A percentile compares a stretch with the other conserved stretches of the same genome.
phyloP scores from a whole-genome alignment of 2,888 invertebrate genomes.

The Machimus rusticus region DNA sequence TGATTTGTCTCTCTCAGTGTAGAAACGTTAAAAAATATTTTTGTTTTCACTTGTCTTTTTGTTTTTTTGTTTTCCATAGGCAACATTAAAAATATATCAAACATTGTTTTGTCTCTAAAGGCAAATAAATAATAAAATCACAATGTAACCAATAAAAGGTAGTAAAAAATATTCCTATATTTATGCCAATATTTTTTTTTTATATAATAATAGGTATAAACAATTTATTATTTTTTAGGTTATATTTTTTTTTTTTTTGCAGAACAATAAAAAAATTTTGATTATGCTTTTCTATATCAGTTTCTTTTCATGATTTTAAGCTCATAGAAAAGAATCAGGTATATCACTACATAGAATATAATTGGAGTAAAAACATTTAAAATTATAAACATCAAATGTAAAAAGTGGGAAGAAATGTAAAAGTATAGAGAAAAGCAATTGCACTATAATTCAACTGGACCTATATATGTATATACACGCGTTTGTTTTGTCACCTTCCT shows the following conservation, averaged over 20 bases:
- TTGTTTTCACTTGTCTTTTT: background rate
- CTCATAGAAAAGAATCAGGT: constrained; percentile 21
- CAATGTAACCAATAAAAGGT: constrained; percentile 34
- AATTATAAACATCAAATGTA: constrained; percentile 38
- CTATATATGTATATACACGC: constrained; percentile 52
- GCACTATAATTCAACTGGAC: constrained; percentile 47
- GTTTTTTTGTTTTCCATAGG: background rate
- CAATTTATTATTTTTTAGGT: background rate
- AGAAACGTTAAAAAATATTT: constrained; percentile 2
- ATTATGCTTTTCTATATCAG: constrained; percentile 29
- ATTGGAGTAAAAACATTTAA: constrained; percentile 30
- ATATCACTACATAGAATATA: constrained; percentile 29
- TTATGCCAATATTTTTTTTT: constrained; percentile 14
- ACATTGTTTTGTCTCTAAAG: background rate
- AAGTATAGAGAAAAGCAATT: constrained; percentile 45
- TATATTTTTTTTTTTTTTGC: background rate
- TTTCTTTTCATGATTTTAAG: background rate
- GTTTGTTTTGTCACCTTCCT: constrained; percentile 51
- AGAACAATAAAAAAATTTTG: constrained; percentile 37
- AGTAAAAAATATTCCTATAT: background rate
- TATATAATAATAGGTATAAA: constrained; percentile 18
- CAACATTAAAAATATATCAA: constrained; percentile 33
- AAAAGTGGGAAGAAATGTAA: constrained; percentile 38
- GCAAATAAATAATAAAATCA: constrained; percentile 37
- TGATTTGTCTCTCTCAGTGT: background rate